Conservation (phyloP, 2,113 vertebrate species). For the Uria lomvia region DNA sequence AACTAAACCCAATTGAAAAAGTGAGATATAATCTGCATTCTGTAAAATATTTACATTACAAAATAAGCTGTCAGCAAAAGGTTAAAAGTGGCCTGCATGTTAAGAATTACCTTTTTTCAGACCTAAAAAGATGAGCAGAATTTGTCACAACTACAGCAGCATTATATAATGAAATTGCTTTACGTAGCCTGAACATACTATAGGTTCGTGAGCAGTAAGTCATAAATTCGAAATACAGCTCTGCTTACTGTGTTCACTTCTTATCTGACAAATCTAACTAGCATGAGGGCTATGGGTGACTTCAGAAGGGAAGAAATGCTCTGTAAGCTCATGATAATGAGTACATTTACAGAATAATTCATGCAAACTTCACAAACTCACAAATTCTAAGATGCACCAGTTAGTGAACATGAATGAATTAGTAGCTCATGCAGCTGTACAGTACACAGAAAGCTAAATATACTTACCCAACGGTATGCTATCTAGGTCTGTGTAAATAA, state of each 20-base stretch:
- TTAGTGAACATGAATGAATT: slow-evolving; percentile 80
- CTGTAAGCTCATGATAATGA: slow-evolving; percentile 34
- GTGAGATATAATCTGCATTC: background rate
- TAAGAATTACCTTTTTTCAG: slow-evolving; percentile 6
- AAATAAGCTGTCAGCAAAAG: background rate
- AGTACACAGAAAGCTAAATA: slow-evolving; percentile 76
- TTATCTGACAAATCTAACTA: slow-evolving; percentile 27
- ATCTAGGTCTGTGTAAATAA: slow-evolving; percentile 96
- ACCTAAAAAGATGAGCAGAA: background rate
- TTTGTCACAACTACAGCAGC: background rate
- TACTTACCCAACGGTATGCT: slow-evolving; percentile 92
- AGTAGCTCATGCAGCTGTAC: slow-evolving; percentile 80
- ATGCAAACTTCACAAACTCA: slow-evolving; percentile 72
- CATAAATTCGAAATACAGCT: slow-evolving; percentile 15
- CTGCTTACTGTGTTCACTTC: slow-evolving; percentile 33
- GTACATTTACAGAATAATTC: slow-evolving; percentile 57
- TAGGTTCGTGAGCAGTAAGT: background rate
- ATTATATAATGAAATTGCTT: background rate
- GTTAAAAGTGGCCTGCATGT: background rate
- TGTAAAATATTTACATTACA: background rate
- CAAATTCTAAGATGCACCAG: slow-evolving; percentile 68
- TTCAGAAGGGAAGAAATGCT: slow-evolving; percentile 19
- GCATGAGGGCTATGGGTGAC: background rate
- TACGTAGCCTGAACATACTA: background rate
- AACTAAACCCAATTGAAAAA: background rate